Evolutionary conservation across 1,140 invertebrate species (phyloP), one percentile per base, ranked within the genome.

Genomic region (Octopus sinensis): DNA sequence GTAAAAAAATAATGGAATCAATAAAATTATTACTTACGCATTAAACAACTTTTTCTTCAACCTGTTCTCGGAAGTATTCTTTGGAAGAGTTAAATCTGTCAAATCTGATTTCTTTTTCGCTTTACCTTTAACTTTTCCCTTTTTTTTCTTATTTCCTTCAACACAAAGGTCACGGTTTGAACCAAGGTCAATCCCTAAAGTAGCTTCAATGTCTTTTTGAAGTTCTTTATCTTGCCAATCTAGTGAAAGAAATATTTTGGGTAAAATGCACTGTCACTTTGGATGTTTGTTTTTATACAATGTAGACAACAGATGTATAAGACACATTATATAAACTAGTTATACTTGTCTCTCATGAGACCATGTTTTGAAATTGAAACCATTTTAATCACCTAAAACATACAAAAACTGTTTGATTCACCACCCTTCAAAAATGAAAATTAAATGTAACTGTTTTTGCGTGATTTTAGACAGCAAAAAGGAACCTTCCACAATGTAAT

Each of bases 221-320:
- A 93, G 88, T 78, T 90, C 88, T 75, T 93, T 93, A 87, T 94
- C 93, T 87, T 93, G 76, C 86, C 86, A 86, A 6, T 82, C 81
- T 62, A 43, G 30, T 43, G 30, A 43, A 43, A 43, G 30, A 43
- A 43, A 43, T 43, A 43, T 43, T 43, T 43, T 43, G 30, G 30
- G 30, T 43, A 43, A 43, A 43, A 43, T 43, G 30, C 30, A 43
- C 30, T 43, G 30, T 43, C 30, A 43, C 30, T 43, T 43, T 43
- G 30, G 30, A 43, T 43, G 30, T 43, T 43, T 43, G 30, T 43
- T 43, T 43, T 43, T 43, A 43, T 43, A 43, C 30, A 43, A 43
- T 43, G 30, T 43, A 43, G 1, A 43, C 30, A 43, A 43, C 30
- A 43, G 30, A 43, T 43, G 30, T 43, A 43, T 43, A 43, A 43